A percentile compares a stretch with the other conserved stretches of the same genome.
Evolutionary conservation across 2,797 vertebrate genomes (phyloP).

Genomic region (Kryptopterus vitreolus): DNA sequence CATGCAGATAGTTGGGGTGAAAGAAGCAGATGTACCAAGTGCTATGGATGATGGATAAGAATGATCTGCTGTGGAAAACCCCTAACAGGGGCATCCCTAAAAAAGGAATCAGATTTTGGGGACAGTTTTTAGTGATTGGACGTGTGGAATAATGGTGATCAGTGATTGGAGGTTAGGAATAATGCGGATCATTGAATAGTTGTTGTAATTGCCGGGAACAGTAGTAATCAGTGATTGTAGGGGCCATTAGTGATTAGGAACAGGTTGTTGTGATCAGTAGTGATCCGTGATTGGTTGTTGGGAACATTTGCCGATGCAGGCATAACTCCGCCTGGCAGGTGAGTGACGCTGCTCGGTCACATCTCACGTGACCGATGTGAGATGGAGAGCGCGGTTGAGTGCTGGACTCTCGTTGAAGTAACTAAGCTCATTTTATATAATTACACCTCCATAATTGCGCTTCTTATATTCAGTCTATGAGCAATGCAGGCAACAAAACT

Average conservation of each 20-base stretch:
- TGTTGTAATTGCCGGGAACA: too few species aligned
- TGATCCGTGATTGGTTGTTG: neutral
- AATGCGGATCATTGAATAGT: too few species aligned
- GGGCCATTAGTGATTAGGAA: too few species aligned
- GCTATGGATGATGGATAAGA: too few species aligned
- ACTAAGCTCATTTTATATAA: neutral
- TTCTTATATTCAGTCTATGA: neutral
- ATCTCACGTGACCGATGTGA: neutral
- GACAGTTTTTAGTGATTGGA: neutral
- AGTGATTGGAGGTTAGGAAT: too few species aligned
- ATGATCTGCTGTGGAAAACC: too few species aligned
- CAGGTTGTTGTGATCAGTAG: neutral
- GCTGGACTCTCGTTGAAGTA: neutral
- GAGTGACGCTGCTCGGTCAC: conserved; percentile 1
- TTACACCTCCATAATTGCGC: neutral
- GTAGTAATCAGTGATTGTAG: neutral
- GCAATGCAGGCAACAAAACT: neutral
- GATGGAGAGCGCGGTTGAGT: neutral
- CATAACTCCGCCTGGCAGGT: neutral
- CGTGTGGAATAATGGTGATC: neutral
- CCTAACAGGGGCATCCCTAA: too few species aligned
- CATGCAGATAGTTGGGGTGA: too few species aligned
- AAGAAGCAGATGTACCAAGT: too few species aligned
- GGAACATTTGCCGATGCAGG: neutral
- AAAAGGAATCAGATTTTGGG: too few species aligned